phyloP scores from a whole-genome alignment of 2,797 vertebrate species.

The Hyperoplus immaculatus region DNA sequence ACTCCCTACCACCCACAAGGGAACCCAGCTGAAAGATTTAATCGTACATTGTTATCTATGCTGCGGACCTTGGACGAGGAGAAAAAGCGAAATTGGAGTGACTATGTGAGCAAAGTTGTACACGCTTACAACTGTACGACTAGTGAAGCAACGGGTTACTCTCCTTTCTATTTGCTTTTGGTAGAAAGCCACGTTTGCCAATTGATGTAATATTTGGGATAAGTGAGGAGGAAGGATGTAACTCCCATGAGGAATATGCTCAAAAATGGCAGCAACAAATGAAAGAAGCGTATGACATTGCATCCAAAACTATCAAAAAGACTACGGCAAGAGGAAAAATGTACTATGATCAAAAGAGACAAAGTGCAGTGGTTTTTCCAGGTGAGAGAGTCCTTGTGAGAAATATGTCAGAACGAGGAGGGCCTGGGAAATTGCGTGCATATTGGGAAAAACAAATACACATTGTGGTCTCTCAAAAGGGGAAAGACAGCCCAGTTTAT shows the following conservation, averaged over 20 bases:
- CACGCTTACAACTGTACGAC: conserved; percentile 56
- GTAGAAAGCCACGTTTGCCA: conserved; percentile 30
- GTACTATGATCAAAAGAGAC: conserved; percentile 39
- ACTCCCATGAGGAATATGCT: conserved; percentile 35
- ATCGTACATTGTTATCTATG: conserved; percentile 38
- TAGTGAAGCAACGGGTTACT: conserved; percentile 42
- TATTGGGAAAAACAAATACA: conserved; percentile 43
- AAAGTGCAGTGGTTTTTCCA: conserved; percentile 45
- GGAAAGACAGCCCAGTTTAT: conserved; percentile 37
- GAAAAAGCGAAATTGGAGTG: conserved; percentile 44
- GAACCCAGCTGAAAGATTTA: conserved; percentile 49
- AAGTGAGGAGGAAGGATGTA: conserved; percentile 15
- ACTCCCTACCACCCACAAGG: conserved; percentile 38
- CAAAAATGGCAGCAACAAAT: conserved; percentile 51
- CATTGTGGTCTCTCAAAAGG: conserved; percentile 32
- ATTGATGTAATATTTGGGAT: conserved; percentile 43
- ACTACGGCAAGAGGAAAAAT: conserved; percentile 40
- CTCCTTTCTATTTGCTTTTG: conserved; percentile 45
- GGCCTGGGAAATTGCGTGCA: conserved; percentile 36
- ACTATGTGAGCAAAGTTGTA: conserved; percentile 53
- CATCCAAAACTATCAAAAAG: conserved; percentile 37
- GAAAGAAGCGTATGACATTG: conserved; percentile 45
- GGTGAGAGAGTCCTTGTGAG: conserved; percentile 44
- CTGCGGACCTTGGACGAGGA: conserved; percentile 39
- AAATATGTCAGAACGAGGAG: conserved; percentile 45